Base-by-base conservation (phyloP, 2,888 invertebrate genomes). In the Lymantria monacha region DNA sequence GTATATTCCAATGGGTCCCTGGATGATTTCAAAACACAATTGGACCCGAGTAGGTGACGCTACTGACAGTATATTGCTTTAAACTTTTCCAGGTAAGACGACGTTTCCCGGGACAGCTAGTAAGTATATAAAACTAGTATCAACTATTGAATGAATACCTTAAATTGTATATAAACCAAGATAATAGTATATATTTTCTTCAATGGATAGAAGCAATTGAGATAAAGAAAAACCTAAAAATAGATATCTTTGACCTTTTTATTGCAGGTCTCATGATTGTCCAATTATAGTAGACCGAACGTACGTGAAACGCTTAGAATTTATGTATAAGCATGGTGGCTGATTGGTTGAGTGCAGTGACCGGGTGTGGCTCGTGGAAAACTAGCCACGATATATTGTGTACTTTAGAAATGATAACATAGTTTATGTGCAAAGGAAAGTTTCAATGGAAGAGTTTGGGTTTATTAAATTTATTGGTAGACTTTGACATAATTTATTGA, bases 301-400 rank as follows among this genome's bases (percentile, higher is more conserved):
- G 38, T n/a, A 43, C 46, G 41, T 40, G 49, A 46, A 41, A 43
- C 14, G 42, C 46, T 46, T 38, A 45, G 22, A 15, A 52, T 45
- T 44, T 48, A 45, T 42, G 36, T 15, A 33, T 30, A 42, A 48
- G 30, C 45, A 53, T 42, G 30, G 40, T 42, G 46, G 50, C 48
- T 57, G 55, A 61, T 61, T 68, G 53, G 44, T 30, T n/a, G 50
- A 43, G 64, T 37, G 51, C 49, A 61, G 47, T 53, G 69, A 69
- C 62, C 64, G 58, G 53, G n/a, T 9, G 48, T 22, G 53, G 38
- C 43, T 42, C 30, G 43, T 55, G 69, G 57, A 57, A 64, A 68
- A 55, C 42, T 55, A 41, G 46, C 40, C 44, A 30, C 15, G 40
- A 11, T 13, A 30, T 48, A 42, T 47, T 38, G 37, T 43, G 14